phyloP scores from a whole-genome alignment of 2,113 vertebrate species.

The Sander vitreus region DNA sequence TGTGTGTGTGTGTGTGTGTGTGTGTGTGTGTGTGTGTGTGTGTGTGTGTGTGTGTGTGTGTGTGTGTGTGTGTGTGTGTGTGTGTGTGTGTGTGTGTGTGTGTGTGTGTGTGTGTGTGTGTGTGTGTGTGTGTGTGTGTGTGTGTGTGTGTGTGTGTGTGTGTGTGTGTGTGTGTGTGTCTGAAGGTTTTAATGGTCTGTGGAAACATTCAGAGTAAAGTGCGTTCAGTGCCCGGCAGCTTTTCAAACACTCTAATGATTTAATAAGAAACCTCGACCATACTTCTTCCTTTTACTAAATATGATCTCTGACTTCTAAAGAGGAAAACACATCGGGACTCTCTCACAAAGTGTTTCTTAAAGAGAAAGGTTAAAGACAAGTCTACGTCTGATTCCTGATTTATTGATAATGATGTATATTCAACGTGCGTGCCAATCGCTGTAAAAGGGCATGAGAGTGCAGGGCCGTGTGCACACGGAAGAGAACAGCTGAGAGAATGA shows the following conservation, averaged over 20 bases:
- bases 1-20: conserved; percentile 1
- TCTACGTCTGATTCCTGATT: too few species aligned
- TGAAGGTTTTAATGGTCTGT: conserved; percentile 5
- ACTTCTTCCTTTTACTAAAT: too few species aligned
- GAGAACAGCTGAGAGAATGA: too few species aligned
- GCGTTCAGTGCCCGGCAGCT: conserved; percentile 31
- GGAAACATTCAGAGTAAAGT: conserved; percentile 30
- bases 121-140: neutral
- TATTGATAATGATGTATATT: too few species aligned
- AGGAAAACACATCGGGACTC: too few species aligned
- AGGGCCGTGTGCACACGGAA: too few species aligned
- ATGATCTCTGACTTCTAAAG: neutral
- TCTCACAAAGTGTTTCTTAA: too few species aligned
- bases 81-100: neutral
- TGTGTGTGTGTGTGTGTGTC: neutral
- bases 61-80: conserved; percentile 1
- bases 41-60: neutral
- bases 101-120: neutral
- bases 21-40: neutral
- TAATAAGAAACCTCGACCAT: conserved; percentile 41
- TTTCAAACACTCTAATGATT: conserved; percentile 76
- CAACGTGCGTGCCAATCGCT: too few species aligned
- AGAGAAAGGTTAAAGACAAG: too few species aligned
- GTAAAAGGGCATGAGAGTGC: too few species aligned
- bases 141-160: neutral